Conservation (phyloP, 2,888 invertebrate genomes). For the Tenthredo amoena region DNA sequence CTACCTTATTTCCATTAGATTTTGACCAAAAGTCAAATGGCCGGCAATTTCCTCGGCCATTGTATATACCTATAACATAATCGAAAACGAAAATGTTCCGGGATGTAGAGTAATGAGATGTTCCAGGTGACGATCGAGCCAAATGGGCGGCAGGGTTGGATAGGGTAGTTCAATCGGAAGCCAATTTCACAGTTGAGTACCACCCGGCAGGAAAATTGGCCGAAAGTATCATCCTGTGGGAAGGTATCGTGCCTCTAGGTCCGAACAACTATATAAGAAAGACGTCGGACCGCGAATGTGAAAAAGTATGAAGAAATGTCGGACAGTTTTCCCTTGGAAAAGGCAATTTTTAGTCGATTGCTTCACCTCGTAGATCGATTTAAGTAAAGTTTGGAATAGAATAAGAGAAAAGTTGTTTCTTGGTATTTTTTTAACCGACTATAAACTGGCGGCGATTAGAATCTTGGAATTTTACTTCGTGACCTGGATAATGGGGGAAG, state of each 20-base stretch:
- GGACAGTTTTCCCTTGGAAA: background rate
- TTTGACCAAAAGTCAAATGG: background rate
- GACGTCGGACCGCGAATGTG: background rate
- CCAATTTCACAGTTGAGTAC: constrained; percentile 49
- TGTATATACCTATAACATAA: background rate
- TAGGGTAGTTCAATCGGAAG: constrained; percentile 51
- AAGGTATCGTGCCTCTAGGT: background rate
- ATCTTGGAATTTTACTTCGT: background rate
- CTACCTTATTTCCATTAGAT: background rate
- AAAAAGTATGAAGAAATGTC: background rate
- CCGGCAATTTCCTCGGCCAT: background rate
- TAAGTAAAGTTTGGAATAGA: background rate
- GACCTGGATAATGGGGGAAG: constrained; percentile 12
- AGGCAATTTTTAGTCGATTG: background rate
- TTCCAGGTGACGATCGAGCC: constrained; percentile 48
- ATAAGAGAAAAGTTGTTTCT: background rate
- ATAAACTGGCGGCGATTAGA: background rate
- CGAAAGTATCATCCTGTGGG: constrained; percentile 24
- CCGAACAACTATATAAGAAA: constrained; percentile 1
- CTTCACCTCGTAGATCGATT: background rate
- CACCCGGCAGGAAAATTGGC: constrained; percentile 34
- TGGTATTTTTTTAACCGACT: background rate
- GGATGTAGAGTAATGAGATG: constrained; percentile 31
- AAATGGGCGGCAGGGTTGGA: constrained; percentile 26
- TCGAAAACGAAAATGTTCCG: background rate